Evolutionary conservation across 2,888 invertebrate genomes (phyloP), one percentile per base, ranked within the genome.

Genomic region (Tachina lurida): DNA sequence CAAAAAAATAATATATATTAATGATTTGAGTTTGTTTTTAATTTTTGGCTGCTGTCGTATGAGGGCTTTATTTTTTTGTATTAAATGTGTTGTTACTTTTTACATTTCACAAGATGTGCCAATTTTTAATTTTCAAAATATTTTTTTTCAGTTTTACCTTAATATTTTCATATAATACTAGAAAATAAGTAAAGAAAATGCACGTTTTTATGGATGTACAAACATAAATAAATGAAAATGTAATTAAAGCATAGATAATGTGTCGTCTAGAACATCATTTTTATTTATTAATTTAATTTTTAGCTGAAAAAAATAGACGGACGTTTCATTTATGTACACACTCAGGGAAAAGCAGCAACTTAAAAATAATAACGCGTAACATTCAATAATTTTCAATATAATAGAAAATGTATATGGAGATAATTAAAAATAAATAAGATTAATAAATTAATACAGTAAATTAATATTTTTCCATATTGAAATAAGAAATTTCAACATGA

Each of bases 61-160:
- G 63, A 70, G 43, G 31, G 10, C 41, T 78, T 74, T 74, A 31
- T 45, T 78, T 74, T 74, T 43, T 81, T 45, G 41, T 41, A 63
- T 62, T 81, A 39, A 70, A 74, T 45, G 5, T 47, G 7, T n/a
- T 63, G 58, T 71, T 63, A 65, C 5, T 82, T 67, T 49, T 58
- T 17, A 63, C 56, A 73, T 70, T 63, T 77, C 45, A 41, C 15
- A 60, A 52, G 60, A 79, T 79, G 75, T 86, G 86, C 82, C 78
- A 85, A 85, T 70, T 84, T 80, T 74, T 67, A 17, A n/a, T 70
- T 70, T 49, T 67, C 58, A 22, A 77, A 15, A 7, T 15, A 4
- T 19, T 41, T 65, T 60, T 12, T 19, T 39, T 54, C 22, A 17
- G 19, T 22, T 43, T 65, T 56, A 13, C 13, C 47, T 71, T 54